Conservation (phyloP, 2,888 invertebrate species). For the Papilio demoleus region DNA sequence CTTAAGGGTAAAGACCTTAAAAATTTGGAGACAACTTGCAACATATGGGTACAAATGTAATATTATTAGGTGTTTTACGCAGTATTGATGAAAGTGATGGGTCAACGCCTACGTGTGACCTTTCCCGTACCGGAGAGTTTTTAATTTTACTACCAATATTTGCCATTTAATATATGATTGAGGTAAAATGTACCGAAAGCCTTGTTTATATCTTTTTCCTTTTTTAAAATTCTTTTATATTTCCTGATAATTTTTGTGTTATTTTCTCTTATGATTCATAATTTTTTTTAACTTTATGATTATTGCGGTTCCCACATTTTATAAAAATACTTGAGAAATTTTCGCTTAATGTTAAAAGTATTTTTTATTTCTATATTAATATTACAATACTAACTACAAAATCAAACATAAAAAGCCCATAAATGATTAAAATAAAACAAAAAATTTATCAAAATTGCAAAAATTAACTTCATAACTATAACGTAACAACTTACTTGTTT, state of each 20-base stretch:
- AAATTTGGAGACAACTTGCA: background rate
- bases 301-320: background rate
- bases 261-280: conserved; percentile 1
- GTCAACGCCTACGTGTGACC: background rate
- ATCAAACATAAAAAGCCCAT: background rate
- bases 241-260: background rate
- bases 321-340: background rate
- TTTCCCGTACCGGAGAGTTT: background rate
- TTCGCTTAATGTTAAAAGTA: background rate
- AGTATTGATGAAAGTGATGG: conserved; percentile 2
- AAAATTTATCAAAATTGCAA: conserved; percentile 24
- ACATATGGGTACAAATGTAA: background rate
- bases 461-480: conserved; percentile 28
- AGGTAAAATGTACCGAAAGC: background rate
- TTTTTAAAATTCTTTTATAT: background rate
- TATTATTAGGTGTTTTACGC: too few relatives aligned
- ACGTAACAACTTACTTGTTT: conserved; percentile 31
- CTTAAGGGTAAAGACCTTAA: too few relatives aligned
- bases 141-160: background rate
- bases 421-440: background rate
- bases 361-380: background rate
- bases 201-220: background rate
- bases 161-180: background rate
- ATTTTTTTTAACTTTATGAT: background rate
- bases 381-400: background rate